Evolutionary conservation across 1,140 invertebrate genomes (phyloP), one percentile per base, ranked within the genome.

Genomic region (Apis dorsata): DNA sequence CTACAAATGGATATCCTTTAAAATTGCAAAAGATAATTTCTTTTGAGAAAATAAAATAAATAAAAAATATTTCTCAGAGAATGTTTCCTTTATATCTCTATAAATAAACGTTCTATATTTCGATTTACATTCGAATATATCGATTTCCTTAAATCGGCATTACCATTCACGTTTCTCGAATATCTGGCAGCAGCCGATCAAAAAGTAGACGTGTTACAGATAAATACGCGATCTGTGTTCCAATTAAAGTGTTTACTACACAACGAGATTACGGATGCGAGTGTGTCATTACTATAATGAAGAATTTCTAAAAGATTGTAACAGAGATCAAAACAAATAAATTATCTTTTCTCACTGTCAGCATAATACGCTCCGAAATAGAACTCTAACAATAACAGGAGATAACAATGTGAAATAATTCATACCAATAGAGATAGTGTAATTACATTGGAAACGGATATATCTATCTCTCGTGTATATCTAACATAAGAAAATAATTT

Each of bases 371-470:
- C n/a, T 73, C 71, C 34, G 10, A 73, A 73, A 59, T 73, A 73
- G 72, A 62, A 75, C 21, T 75, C 13, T 13, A 63, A 75, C 72
- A 75, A 75, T 75, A 75, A 49, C 72, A 60, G 11, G 19, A 74
- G 72, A 74, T 74, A 74, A 49, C 15, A 12, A 62, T 11, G 59
- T 49, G n/a, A 75, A 75, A 49, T 75, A 49, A 75, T 75, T 62
- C 44, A 11, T 75, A 12, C 13, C n/a, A 24, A 62, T 13, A 9
- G 49, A n/a, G 59, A 75, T 75, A 24, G 0, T 11, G 2, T 63
- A 62, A 44, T 60, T 59, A n/a, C 53, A 21, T 10, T 17, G n/a
- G 34, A 34, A 10, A 34, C 8, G 4, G 19, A 21, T 10, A 19
- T 59, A 9, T 9, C 19, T 9, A 19, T 59, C 21, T 9, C 19